Base-by-base conservation (phyloP, 2,113 vertebrate genomes). In the Ctenodactylus gundi region DNA sequence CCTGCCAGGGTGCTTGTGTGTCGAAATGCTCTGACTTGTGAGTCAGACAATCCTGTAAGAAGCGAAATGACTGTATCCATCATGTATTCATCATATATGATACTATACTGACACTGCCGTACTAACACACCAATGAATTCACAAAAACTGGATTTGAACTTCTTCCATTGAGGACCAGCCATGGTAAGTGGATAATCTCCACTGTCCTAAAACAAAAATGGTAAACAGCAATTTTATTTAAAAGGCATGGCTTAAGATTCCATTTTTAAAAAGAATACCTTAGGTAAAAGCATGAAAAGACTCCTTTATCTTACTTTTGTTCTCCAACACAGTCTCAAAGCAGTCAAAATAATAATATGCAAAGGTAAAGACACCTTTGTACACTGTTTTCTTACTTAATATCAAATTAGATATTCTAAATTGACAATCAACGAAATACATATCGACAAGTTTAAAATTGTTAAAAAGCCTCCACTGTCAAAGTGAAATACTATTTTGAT, bases 11-110 rank as follows among this genome's bases (percentile, higher is more conserved):
- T 99, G 98, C 99, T 99, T 95, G 99, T 99, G 98, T 99, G 99
- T 98, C 99, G 98, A 98, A 99, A 99, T 57, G 99, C 99, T 98
- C 99, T 98, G 97, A 99, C 99, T 98, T 99, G 99, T 3, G 99
- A 99, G 97, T 99, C 99, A 17, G 99, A 99, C 78, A 99, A 98
- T 97, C 99, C 99, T 57, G 99, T 99, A 67, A 99, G 99, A 95
- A 99, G 99, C 58, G 99, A 99, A 98, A 99, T 99, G 94, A 99
- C 98, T 4, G 99, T 99, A 94, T 99, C 99, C 99, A 99, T 99
- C 99, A 99, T 99, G 97, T 99, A 99, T 60, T 99, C 99, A 97
- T 99, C 99, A 97, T 99, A 99, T 98, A 99, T 99, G 98, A 99
- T 99, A 98, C 99, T 99, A 97, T 99, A 99, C 64, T 99, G 99